Conservation (phyloP, 92 coral and sea anemone species). For the Porites lobata region DNA sequence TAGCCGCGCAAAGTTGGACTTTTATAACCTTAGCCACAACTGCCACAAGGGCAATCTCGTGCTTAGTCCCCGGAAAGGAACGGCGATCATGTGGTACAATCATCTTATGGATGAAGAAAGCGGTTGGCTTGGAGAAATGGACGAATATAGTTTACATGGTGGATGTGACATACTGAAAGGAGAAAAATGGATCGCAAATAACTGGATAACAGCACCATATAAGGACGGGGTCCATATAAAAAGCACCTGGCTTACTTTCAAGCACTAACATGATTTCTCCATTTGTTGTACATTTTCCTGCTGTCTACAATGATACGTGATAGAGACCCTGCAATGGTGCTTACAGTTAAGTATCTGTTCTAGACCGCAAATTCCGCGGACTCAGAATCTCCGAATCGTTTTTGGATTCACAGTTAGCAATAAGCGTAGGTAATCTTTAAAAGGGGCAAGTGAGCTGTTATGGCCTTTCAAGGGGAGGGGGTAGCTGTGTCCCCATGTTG, state of each 20-base stretch:
- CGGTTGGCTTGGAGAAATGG: constrained; percentile 92
- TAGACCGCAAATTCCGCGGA: too few relatives aligned
- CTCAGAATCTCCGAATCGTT: too few relatives aligned
- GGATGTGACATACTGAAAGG: constrained; percentile 94
- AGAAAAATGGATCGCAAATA: constrained; percentile 96
- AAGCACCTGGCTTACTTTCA: constrained; percentile 50
- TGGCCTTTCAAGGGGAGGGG: too few relatives aligned
- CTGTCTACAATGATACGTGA: too few relatives aligned
- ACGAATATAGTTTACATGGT: constrained; percentile 91
- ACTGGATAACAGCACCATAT: constrained; percentile 89
- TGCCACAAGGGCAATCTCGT: constrained; percentile 85
- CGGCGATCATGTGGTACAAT: constrained; percentile 97
- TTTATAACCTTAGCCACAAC: constrained; percentile 80
- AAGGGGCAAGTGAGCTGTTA: too few relatives aligned
- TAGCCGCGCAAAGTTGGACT: constrained; percentile 56
- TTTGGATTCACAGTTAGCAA: too few relatives aligned
- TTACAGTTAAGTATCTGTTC: too few relatives aligned
- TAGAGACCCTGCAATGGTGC: too few relatives aligned
- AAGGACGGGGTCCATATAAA: constrained; percentile 51
- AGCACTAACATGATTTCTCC: neutral
- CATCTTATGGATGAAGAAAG: constrained; percentile 83
- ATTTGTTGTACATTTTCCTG: too few relatives aligned
- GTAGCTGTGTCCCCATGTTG: too few relatives aligned
- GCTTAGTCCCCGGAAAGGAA: constrained; percentile 84
- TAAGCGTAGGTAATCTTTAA: too few relatives aligned